Evolutionary conservation across 2,113 vertebrate species (phyloP).

Genomic region (Electrona antarctica): DNA sequence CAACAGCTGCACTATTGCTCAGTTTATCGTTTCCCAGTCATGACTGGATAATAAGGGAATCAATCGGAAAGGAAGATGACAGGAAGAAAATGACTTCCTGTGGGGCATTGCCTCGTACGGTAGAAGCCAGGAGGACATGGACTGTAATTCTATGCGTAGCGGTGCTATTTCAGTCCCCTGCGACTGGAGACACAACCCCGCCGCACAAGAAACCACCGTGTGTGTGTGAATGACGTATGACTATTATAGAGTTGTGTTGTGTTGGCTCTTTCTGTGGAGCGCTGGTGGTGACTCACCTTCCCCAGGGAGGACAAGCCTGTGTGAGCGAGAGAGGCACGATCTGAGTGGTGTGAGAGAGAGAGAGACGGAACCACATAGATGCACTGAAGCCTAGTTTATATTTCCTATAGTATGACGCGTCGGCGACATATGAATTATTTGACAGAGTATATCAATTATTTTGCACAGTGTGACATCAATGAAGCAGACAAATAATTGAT

Average conservation of each 20-base stretch:
- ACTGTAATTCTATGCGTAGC: not conserved
- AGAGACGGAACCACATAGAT: too few species aligned
- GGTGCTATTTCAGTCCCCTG: not conserved
- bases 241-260: not conserved
- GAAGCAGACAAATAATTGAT: too few species aligned
- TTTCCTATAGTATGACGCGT: too few species aligned
- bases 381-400: too few species aligned
- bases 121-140: not conserved
- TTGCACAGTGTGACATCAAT: too few species aligned
- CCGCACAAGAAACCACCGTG: not conserved
- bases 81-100: not conserved
- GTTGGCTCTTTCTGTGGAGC: not conserved
- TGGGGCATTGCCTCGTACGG: not conserved
- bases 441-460: too few species aligned
- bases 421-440: too few species aligned
- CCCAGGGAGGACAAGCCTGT: not conserved
- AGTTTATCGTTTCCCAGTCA: not conserved
- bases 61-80: not conserved
- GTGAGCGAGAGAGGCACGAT: constrained; percentile 1
- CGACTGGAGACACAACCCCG: not conserved
- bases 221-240: not conserved
- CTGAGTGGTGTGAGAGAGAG: not conserved
- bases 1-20: not conserved
- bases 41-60: not conserved
- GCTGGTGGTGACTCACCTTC: constrained; percentile 3